These are phyloP conservation scores for Anolis apletophallus DNA, from an alignment of 2,797 vertebrate genomes.

Conservation along the genomic window DNA sequence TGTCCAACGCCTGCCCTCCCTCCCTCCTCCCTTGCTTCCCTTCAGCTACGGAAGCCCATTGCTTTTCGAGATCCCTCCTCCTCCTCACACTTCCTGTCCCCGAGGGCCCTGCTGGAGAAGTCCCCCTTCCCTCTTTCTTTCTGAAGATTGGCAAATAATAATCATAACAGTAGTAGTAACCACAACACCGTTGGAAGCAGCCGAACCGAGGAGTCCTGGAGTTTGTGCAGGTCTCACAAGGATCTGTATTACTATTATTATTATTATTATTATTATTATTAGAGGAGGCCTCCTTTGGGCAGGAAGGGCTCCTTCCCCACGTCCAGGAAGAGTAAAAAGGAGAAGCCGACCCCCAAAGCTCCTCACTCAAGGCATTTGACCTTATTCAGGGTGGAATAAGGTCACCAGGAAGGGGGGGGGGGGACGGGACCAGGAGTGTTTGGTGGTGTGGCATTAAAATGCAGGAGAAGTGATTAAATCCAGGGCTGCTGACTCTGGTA, in stretches of 20 bases:
- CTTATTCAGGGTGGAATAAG: background rate
- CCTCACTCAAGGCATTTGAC: background rate
- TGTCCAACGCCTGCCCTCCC: background rate
- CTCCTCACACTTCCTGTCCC: slow-evolving; percentile 22
- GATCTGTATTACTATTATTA: too few relatives aligned
- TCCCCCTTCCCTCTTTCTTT: background rate
- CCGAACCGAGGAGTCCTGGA: background rate
- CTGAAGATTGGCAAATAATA: too few relatives aligned
- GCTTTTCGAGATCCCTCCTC: background rate
- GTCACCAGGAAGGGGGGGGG: background rate
- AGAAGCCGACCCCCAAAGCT: too few relatives aligned
- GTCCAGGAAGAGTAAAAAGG: too few relatives aligned
- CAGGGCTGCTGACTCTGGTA: background rate
- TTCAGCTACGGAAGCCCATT: background rate
- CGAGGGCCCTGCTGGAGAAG: background rate
- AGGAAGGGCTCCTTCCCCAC: too few relatives aligned
- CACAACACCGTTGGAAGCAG: background rate
- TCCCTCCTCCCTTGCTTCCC: too few relatives aligned
- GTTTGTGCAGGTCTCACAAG: background rate
- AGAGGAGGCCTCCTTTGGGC: background rate
- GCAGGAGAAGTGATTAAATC: background rate
- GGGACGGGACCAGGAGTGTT: background rate
- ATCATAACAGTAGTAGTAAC: too few relatives aligned
- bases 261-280: too few relatives aligned
- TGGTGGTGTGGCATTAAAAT: background rate